These are phyloP conservation scores for Pipa parva DNA, from an alignment of 2,113 vertebrate species.

Conservation along the genomic window DNA sequence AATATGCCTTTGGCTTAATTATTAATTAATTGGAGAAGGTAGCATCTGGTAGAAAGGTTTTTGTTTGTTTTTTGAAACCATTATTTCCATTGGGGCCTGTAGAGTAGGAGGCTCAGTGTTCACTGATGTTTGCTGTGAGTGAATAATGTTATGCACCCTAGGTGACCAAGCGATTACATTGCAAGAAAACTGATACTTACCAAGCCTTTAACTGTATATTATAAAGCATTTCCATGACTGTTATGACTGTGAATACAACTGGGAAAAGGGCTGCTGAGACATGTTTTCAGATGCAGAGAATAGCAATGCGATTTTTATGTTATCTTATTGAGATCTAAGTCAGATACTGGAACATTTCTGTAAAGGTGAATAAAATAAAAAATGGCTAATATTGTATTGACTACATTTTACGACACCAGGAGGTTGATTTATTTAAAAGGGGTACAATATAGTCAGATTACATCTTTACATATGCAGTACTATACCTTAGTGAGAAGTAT, in stretches of 20 bases:
- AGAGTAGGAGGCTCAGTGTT: constrained; percentile 9
- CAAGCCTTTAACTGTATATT: background rate
- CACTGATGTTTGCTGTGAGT: constrained; percentile 8
- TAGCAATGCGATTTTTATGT: too few species aligned
- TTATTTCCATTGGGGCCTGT: constrained; percentile 30
- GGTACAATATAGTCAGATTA: too few species aligned
- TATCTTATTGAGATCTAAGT: too few species aligned
- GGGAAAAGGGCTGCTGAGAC: background rate
- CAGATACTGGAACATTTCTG: too few species aligned
- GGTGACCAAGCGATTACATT: background rate
- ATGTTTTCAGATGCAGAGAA: background rate
- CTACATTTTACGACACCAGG: too few species aligned
- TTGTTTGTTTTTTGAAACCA: constrained; percentile 28
- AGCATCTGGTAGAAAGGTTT: constrained; percentile 33
- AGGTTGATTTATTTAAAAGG: too few species aligned
- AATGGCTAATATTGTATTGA: too few species aligned
- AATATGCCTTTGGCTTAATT: constrained; percentile 38
- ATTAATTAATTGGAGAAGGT: constrained; percentile 37
- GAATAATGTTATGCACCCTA: background rate
- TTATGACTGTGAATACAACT: background rate
- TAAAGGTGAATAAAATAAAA: too few species aligned
- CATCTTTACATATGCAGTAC: too few species aligned
- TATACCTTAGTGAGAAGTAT: too few species aligned
- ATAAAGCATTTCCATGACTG: background rate
- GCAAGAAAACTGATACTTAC: background rate